Evolutionary conservation across 2,888 invertebrate genomes (phyloP).

Genomic region (Rhyacophila evoluta): DNA sequence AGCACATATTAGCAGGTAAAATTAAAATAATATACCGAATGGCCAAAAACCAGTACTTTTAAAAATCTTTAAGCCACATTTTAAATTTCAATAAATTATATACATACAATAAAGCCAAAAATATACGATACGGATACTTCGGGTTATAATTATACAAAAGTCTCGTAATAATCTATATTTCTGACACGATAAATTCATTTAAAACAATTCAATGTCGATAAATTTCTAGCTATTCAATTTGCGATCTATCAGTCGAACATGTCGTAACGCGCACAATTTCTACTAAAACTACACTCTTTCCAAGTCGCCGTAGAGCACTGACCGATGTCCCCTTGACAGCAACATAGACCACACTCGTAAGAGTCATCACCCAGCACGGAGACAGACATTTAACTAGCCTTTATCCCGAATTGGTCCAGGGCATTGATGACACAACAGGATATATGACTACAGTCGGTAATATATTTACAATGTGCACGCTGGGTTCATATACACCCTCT

Average conservation of each 20-base stretch:
- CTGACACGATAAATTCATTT: slow-evolving; percentile 1
- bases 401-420: background rate
- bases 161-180: background rate
- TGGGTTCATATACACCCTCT: too few species aligned
- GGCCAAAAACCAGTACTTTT: too few species aligned
- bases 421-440: background rate
- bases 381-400: too few species aligned
- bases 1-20: too few species aligned
- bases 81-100: slow-evolving; percentile 25
- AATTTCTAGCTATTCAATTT: background rate
- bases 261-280: background rate
- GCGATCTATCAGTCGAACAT: background rate
- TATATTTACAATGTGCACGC: slow-evolving; percentile 5
- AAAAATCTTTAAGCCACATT: background rate
- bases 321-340: too few species aligned
- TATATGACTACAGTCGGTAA: background rate
- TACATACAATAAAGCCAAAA: background rate
- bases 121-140: background rate
- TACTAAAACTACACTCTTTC: background rate
- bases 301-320: too few species aligned
- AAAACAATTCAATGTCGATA: background rate
- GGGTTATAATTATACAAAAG: background rate
- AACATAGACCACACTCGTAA: too few species aligned
- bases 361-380: too few species aligned
- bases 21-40: too few species aligned